A percentile compares a stretch with the other conserved stretches of the same genome.
Evolutionary conservation across 2,888 invertebrate species (phyloP).

Genomic region (Netelia melanura): DNA sequence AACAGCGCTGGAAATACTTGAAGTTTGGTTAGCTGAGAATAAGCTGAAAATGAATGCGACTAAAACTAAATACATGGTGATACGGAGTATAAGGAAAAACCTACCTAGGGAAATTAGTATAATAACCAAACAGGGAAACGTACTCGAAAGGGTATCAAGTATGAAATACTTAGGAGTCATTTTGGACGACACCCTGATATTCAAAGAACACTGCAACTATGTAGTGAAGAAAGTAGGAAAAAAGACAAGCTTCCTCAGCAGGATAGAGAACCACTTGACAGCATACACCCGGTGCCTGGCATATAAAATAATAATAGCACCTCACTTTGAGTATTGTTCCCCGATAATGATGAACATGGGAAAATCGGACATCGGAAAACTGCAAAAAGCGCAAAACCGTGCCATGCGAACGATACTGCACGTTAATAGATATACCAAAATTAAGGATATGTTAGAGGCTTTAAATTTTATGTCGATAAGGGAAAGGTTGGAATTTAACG

Average conservation of each 20-base stretch:
- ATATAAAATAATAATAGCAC: background rate
- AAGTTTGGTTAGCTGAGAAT: background rate
- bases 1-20: background rate
- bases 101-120: background rate
- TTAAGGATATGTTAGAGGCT: slow-evolving; percentile 37
- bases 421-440: slow-evolving; percentile 33
- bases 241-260: slow-evolving; percentile 23
- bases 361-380: slow-evolving; percentile 10
- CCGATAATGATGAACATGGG: slow-evolving; percentile 17
- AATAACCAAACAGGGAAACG: background rate
- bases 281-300: background rate
- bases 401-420: slow-evolving; percentile 49
- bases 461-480: slow-evolving; percentile 46
- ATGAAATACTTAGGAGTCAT: slow-evolving; percentile 36
- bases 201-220: slow-evolving; percentile 9
- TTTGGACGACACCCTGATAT: slow-evolving; percentile 5
- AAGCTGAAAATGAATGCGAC: slow-evolving; percentile 3
- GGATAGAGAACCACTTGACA: slow-evolving; percentile 10
- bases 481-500: slow-evolving; percentile 46
- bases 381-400: slow-evolving; percentile 50
- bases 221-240: slow-evolving; percentile 24
- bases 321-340: slow-evolving; percentile 37
- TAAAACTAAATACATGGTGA: slow-evolving; percentile 10
- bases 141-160: slow-evolving; percentile 9
- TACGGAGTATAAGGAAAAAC: background rate